Base-by-base conservation (phyloP, 2,888 invertebrate genomes). In the Cyclophora albipunctata region DNA sequence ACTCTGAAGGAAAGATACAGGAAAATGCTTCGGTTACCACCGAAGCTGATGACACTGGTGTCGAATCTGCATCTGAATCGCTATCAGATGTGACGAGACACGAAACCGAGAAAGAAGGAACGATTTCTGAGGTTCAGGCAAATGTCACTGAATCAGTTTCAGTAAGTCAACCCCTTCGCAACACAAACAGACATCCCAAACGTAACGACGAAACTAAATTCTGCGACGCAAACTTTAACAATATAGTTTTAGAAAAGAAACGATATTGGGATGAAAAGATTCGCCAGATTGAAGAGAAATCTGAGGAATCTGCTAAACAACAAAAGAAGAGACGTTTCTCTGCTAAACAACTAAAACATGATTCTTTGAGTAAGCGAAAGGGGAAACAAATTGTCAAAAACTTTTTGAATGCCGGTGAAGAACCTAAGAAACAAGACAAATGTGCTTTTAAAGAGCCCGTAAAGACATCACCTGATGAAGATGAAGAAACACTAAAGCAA, bases 41-140 rank as follows among this genome's bases (percentile, higher is more conserved):
- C 47, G 51, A 58, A 51, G 54, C 43, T 49, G 64, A 75, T 52
- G 66, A 72, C 50, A 64, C 62, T 42, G 63, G 67, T 79, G 88
- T 89, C 89, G 70, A 85, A 83, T 89, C 89, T 62, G 89, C 89
- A 54, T 90, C 89, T 89, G 88, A 77, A 63, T 52, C 49, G 51
- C 55, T 58, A 67, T 64, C 86, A 89, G 89, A 90, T 84, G 89
- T 88, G 89, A 89, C 81, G 66, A 85, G 86, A 89, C 82, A 79
- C 67, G 66, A 68, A 60, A 67, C 64, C 55, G 54, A 69, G 69
- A 60, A 71, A 68, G 84, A 84, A 81, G 84, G 83, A 70, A 71
- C 67, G 88, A 88, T 87, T 89, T 89, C 88, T 84, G 86, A 85
- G 84, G 82, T 89, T 89, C 89, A 89, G 88, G 62, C 75, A 74